Evolutionary conservation across 2,888 invertebrate species (phyloP).

Genomic region (Campoletis raptor): DNA sequence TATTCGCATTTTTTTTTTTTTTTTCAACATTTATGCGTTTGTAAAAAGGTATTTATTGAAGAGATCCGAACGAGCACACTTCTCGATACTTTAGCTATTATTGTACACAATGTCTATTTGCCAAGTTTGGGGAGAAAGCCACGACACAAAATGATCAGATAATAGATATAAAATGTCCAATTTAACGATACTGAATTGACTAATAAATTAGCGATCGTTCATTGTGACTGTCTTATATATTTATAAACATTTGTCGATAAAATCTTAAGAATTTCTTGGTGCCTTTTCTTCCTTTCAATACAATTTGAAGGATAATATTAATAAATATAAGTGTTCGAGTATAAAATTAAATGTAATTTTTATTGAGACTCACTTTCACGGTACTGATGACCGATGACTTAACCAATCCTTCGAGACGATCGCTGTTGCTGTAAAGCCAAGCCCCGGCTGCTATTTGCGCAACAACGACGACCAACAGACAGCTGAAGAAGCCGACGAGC

Average conservation of each 20-base stretch:
- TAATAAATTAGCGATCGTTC: not conserved
- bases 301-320: not conserved
- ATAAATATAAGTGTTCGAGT: not conserved
- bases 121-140: not conserved
- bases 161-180: not conserved
- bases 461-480: conserved; percentile 91
- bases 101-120: not conserved
- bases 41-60: not conserved
- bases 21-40: not conserved
- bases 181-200: not conserved
- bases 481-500: conserved; percentile 92
- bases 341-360: not conserved
- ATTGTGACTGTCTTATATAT: too few species aligned
- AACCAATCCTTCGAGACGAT: conserved; percentile 88
- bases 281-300: not conserved
- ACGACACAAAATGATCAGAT: not conserved
- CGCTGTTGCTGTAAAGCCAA: conserved; percentile 91
- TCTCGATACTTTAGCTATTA: not conserved
- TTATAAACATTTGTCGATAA: too few species aligned
- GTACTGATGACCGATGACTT: conserved; percentile 84
- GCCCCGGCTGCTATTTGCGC: conserved; percentile 92
- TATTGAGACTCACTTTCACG: conserved; percentile 79
- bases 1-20: not conserved
- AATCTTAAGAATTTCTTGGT: not conserved
- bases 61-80: not conserved